phyloP scores from a whole-genome alignment of 2,797 vertebrate species.

The Corythornis leucogaster region DNA sequence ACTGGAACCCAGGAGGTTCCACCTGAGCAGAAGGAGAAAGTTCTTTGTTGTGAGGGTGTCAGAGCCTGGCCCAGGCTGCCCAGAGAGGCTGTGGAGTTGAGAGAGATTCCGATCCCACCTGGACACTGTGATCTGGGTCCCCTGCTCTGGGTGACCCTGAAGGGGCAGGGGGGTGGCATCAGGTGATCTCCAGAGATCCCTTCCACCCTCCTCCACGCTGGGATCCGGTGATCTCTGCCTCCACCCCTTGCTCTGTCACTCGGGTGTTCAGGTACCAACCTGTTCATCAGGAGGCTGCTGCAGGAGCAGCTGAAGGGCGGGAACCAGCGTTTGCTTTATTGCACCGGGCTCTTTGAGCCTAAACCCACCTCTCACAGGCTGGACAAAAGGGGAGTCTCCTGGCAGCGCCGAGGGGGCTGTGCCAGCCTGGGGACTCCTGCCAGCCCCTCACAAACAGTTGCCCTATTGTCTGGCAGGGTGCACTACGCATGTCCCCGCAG shows the following conservation, averaged over 20 bases:
- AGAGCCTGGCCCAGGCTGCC: too few species aligned
- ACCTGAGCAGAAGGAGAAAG: too few species aligned
- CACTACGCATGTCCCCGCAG: neutral
- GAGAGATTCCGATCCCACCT: too few species aligned
- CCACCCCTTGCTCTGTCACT: neutral
- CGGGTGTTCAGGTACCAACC: fast-evolving
- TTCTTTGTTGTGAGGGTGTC: too few species aligned
- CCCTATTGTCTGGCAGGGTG: neutral
- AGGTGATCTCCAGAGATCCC: neutral
- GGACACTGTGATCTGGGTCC: too few species aligned
- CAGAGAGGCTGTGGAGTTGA: too few species aligned
- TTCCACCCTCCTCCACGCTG: neutral
- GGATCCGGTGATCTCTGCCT: neutral
- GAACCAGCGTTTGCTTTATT: neutral
- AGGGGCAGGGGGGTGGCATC: neutral
- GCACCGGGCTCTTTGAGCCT: neutral
- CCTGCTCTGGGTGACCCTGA: neutral
- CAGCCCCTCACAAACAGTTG: neutral
- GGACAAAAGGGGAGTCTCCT: neutral
- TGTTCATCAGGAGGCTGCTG: fast-evolving
- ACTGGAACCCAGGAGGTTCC: too few species aligned
- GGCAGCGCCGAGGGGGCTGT: neutral
- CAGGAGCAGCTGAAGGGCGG: too few species aligned
- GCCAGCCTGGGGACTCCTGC: neutral
- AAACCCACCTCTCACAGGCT: neutral